Conservation (phyloP, 2,113 vertebrate species). For the Halichoerus grypus region DNA sequence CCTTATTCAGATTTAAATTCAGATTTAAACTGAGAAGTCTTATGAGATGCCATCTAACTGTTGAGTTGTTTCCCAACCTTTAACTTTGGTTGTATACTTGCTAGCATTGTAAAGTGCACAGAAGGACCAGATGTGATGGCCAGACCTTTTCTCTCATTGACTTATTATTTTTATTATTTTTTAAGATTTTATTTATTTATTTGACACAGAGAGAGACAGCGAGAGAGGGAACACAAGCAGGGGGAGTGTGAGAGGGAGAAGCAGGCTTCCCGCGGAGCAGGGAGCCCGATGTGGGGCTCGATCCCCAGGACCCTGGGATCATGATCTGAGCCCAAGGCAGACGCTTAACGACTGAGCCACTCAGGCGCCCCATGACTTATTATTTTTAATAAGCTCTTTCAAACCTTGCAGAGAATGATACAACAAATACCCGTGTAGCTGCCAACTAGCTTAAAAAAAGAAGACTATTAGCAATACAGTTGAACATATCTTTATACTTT, state of each 20-base stretch:
- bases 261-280: too few species aligned
- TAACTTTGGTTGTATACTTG: slow-evolving; percentile 73
- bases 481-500: not conserved
- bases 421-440: not conserved
- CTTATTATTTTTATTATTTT: slow-evolving; percentile 59
- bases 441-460: not conserved
- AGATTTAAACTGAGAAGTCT: not conserved
- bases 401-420: not conserved
- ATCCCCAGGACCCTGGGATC: too few species aligned
- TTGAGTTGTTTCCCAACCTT: slow-evolving; percentile 61
- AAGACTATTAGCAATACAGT: not conserved
- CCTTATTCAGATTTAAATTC: not conserved
- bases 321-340: too few species aligned
- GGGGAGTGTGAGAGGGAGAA: too few species aligned
- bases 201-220: too few species aligned
- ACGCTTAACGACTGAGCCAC: too few species aligned
- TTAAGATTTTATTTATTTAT: too few species aligned
- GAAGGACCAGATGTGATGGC: slow-evolving; percentile 73
- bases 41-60: not conserved
- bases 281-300: too few species aligned
- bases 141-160: slow-evolving; percentile 74
- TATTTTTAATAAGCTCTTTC: not conserved
- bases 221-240: too few species aligned
- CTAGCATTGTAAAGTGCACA: slow-evolving; percentile 72
- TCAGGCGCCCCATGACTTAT: slow-evolving; percentile 62